Evolutionary conservation across 2,797 vertebrate species (phyloP), one percentile per base, ranked within the genome.

Genomic region (Catharus ustulatus): DNA sequence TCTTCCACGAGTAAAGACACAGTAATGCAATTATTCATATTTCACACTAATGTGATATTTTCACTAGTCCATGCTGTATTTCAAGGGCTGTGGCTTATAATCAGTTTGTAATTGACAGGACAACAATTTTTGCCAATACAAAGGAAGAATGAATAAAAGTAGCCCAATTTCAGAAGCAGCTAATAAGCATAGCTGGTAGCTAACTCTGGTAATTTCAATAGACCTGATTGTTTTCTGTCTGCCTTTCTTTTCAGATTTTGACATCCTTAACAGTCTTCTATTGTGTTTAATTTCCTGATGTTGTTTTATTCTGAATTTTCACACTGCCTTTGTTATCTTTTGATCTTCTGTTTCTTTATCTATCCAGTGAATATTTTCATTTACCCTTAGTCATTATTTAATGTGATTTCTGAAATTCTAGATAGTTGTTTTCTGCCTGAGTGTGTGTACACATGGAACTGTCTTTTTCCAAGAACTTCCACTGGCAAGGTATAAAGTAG

Each of bases 381-480:
- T 87, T 68, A 34, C 24, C 5, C 2, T 23, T 58, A 93, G 27
- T 67, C 18, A 40, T 62, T 49, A 72, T 45, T 38, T 43, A 43
- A 52, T 73, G 11, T 43, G 46, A 48, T 76, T 89, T 75, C 61
- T 91, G 69, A 48, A 91, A 62, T 64, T 15, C 15, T 0, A 63
- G 40, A 2, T 76, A 45, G 40, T 52, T 68, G 16, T 27, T 45
- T 0, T 49, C 15, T 71, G 13, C 23, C 36, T 21, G 6, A 14
- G 16, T 6, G 24, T 40, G 38, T 2, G 0, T 43, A 7, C 3
- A 2, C 26, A 21, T 61, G 5, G 17, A 63, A 16, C 15, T 34
- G 18, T 52, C 42, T 76, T 54, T 6, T 68, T 85, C 38, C 38
- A 30, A 40, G 48, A 49, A 14, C 20, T 80, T 87, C 64, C 7